phyloP scores from a whole-genome alignment of 2,888 invertebrate genomes.

The Drosophila antonietae region DNA sequence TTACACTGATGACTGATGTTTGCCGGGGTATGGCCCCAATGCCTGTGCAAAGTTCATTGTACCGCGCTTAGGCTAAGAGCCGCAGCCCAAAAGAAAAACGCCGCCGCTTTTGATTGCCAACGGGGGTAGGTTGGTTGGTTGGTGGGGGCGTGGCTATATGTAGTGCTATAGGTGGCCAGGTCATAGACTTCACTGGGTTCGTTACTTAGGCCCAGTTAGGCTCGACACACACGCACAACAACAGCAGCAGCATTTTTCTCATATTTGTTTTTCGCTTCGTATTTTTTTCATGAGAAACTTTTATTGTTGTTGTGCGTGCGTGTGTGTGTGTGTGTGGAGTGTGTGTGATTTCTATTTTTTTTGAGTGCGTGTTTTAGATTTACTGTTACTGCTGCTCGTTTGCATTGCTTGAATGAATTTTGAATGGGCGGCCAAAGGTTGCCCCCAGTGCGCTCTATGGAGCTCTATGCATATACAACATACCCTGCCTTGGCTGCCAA shows the following conservation, averaged over 20 bases:
- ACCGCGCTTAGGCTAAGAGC: slow-evolving; percentile 75
- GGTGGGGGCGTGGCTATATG: slow-evolving; percentile 23
- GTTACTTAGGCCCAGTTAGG: slow-evolving; percentile 52
- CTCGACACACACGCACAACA: slow-evolving; percentile 42
- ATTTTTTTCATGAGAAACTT: slow-evolving; percentile 36
- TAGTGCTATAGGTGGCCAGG: slow-evolving; percentile 54
- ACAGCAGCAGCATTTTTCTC: slow-evolving; percentile 40
- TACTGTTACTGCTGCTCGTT: slow-evolving; percentile 35
- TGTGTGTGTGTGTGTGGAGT: background rate
- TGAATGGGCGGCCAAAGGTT: slow-evolving; percentile 29
- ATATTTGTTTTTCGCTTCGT: slow-evolving; percentile 49
- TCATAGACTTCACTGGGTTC: slow-evolving; percentile 48
- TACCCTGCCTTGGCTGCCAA: background rate
- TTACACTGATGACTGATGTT: slow-evolving; percentile 3
- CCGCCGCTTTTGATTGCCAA: slow-evolving; percentile 75
- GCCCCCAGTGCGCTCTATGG: slow-evolving; percentile 17
- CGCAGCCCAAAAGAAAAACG: slow-evolving; percentile 72
- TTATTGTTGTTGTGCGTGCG: slow-evolving; percentile 39
- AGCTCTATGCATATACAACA: background rate
- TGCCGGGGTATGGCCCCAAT: slow-evolving; percentile 30
- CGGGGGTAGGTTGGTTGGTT: slow-evolving; percentile 2
- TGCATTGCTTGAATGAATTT: slow-evolving; percentile 37
- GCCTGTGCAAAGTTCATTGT: slow-evolving; percentile 71
- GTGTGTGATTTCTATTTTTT: slow-evolving; percentile 5
- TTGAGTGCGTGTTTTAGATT: slow-evolving; percentile 40